Base-by-base conservation (phyloP, 1,140 invertebrate genomes). In the Condylostylus longicornis region DNA sequence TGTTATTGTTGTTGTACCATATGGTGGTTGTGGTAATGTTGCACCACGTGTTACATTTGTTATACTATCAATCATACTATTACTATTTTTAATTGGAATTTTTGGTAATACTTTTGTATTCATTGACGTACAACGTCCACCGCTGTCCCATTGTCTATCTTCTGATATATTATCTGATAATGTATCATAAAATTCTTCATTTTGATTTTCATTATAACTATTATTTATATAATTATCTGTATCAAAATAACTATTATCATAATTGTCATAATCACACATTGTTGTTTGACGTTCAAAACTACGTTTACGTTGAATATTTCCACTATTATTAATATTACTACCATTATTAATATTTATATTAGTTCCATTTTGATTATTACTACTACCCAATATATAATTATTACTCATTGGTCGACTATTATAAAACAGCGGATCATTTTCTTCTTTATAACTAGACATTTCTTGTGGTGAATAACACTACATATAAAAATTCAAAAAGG, bases 371-470 rank as follows among this genome's bases (percentile, higher is more conserved):
- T 50, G 63, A 64, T 43, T 69, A 63, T 53, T 46, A 38, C 72
- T 74, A 53, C 68, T 68, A 45, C 49, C n/a, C n/a, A n/a, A n/a
- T n/a, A n/a, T n/a, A n/a, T n/a, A n/a, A n/a, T n/a, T n/a, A n/a
- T n/a, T 55, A 40, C 68, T 67, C 49, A 72, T 69, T 46, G 87
- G 86, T 62, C 84, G 70, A 62, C 84, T 89, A 62, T 90, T 90
- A 60, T 90, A 90, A 56, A 79, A 90, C 41, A 94, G 68, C 44
- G 84, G 85, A 63, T 90, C 85, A 46, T 77, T 77, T 53, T 76
- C 71, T 34, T 61, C 58, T 43, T 62, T 60, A 39, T 62, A 61
- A 39, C 50, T 53, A 42, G 66, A 66, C 39, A 59, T 60, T 23
- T 62, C 59, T 34, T 51, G 56, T 37, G 58, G 61, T 45, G 62